Evolutionary conservation across 2,797 vertebrate genomes (phyloP), one percentile per base, ranked within the genome.

Genomic region (Garrulus glandarius): DNA sequence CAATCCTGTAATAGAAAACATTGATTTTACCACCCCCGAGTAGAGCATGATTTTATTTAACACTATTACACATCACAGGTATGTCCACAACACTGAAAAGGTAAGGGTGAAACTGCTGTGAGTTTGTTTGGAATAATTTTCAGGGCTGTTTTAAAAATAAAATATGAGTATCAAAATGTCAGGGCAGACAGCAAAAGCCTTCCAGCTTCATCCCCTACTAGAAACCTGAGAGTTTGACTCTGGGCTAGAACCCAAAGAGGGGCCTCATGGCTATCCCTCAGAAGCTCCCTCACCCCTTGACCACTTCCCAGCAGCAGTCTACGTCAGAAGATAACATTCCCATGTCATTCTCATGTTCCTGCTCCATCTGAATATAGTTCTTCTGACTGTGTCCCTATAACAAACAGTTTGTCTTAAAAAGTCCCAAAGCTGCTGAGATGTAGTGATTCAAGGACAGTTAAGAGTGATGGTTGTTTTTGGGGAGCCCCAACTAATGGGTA

Each of bases 1-100:
- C 85, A 77, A 47, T 94, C 87, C 56, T 82, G 41, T 88, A 74
- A 84, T 29, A 71, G 87, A 74, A 95, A 84, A 70, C 80, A 91
- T 20, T 83, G 92, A 80, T 96, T 95, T 92, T 56, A 29, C 53
- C 55, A 87, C 39, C 39, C 53, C 36, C 0, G 4, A 75, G 52
- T 34, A 52, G 41, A 47, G 43, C n/a, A 30, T 61, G 60, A n/a
- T 87, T 95, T 90, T 90, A 72, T 78, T 88, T 80, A 82, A 80
- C 29, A 10, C 27, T 59, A 10, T 60, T 84, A 24, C 30, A 30
- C 20, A 27, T 63, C 69, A 63, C 67, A 84, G 70, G 55, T 84
- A 41, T 69, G 56, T 84, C 60, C 41, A 39, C 47, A 59, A 43
- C 14, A 11, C 39, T 4, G 24, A 22, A 6, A n/a, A 79, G 12